Percentiles rank a stretch among this genome's conserved stretches.
Conservation (phyloP, 2,888 invertebrate genomes). For the Tetragonula carbonaria region DNA sequence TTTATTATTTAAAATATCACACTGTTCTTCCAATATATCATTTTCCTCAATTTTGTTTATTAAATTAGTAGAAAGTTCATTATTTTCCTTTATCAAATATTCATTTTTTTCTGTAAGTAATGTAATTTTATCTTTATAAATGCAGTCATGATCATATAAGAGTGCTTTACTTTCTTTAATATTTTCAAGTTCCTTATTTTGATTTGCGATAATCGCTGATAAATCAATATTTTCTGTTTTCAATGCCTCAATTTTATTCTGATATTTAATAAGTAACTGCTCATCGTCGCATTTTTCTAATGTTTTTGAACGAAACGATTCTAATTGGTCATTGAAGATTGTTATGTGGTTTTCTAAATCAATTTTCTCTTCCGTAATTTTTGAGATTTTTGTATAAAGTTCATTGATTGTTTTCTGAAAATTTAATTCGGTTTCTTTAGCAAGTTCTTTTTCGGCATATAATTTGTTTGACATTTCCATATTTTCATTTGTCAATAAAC, state of each 20-base stretch:
- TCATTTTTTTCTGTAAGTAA: slow-evolving; percentile 59
- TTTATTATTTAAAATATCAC: slow-evolving; percentile 65
- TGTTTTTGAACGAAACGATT: slow-evolving; percentile 41
- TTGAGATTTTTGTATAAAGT: slow-evolving; percentile 66
- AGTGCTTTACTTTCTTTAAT: slow-evolving; percentile 71
- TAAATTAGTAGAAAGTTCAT: slow-evolving; percentile 74
- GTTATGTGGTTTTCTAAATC: slow-evolving; percentile 61
- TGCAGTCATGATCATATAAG: slow-evolving; percentile 74
- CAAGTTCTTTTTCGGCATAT: slow-evolving; percentile 64
- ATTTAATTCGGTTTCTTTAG: slow-evolving; percentile 17
- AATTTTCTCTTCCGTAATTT: slow-evolving; percentile 68
- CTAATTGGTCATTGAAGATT: slow-evolving; percentile 61
- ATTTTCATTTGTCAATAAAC: slow-evolving; percentile 77
- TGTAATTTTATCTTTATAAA: slow-evolving; percentile 67
- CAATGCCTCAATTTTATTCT: slow-evolving; percentile 70
- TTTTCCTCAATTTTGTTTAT: slow-evolving; percentile 77
- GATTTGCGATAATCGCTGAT: slow-evolving; percentile 86
- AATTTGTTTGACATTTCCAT: slow-evolving; percentile 75
- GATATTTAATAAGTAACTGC: slow-evolving; percentile 56
- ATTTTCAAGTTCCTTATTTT: slow-evolving; percentile 82
- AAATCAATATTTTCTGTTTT: slow-evolving; percentile 80
- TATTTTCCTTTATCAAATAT: slow-evolving; percentile 71
- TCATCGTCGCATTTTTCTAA: slow-evolving; percentile 60
- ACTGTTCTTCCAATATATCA: slow-evolving; percentile 70
- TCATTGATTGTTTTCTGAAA: slow-evolving; percentile 69